Evolutionary conservation across 2,113 vertebrate genomes (phyloP).

Genomic region (Solea senegalensis): DNA sequence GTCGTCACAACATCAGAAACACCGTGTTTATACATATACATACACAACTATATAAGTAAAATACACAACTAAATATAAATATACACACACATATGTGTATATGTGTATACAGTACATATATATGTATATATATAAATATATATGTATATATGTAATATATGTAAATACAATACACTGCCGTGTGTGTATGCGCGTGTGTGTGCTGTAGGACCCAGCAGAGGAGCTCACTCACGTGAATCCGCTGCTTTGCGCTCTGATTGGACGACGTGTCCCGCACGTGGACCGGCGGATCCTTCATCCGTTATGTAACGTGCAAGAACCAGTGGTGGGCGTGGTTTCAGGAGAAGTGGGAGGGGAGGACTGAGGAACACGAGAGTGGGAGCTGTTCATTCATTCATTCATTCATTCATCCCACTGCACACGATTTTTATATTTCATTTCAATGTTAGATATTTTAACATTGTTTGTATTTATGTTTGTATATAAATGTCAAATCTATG

Average conservation of each 20-base stretch:
- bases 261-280: not conserved
- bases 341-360: not conserved
- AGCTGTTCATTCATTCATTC: not conserved
- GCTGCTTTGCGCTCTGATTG: not conserved
- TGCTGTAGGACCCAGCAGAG: not conserved
- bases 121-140: too few relatives aligned
- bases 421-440: not conserved
- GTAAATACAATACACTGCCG: not conserved
- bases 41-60: too few relatives aligned
- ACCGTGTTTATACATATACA: too few relatives aligned
- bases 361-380: not conserved
- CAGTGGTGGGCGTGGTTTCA: not conserved
- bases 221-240: conserved; percentile 43
- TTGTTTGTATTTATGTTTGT: not conserved
- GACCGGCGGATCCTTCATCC: not conserved
- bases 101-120: too few relatives aligned
- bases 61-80: too few relatives aligned
- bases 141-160: not conserved
- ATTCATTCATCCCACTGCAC: too few relatives aligned
- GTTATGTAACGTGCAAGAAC: not conserved
- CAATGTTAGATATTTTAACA: not conserved
- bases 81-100: not conserved
- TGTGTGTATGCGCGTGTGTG: not conserved
- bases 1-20: too few relatives aligned
- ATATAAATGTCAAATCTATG: not conserved